phyloP scores from a whole-genome alignment of 1,140 invertebrate genomes.

The Bicyclus anynana region DNA sequence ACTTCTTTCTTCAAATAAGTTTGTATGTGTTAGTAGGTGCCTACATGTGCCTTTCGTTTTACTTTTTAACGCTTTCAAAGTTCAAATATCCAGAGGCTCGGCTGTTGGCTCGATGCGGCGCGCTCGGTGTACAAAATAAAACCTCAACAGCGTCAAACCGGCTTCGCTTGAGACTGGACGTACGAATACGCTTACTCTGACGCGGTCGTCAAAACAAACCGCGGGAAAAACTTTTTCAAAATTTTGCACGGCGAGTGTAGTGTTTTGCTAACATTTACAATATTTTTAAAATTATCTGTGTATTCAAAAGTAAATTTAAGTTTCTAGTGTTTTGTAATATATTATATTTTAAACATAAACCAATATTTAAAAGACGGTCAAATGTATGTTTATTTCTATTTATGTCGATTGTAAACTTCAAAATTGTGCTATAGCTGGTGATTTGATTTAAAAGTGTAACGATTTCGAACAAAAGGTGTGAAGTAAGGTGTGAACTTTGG shows the following conservation, averaged over 20 bases:
- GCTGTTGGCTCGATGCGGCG: conserved; percentile 21
- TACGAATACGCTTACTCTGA: conserved; percentile 14
- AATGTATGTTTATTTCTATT: not conserved
- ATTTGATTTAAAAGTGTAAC: conserved; percentile 25
- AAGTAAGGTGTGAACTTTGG: conserved; percentile 32
- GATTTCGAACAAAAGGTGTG: conserved; percentile 28
- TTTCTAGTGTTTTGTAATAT: too few relatives aligned
- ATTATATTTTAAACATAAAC: too few relatives aligned
- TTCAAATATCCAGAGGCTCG: conserved; percentile 31
- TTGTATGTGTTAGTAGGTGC: too few relatives aligned
- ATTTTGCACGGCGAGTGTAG: not conserved
- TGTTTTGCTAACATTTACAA: not conserved
- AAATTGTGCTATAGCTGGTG: conserved; percentile 1
- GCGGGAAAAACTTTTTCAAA: conserved; percentile 27
- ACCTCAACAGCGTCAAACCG: conserved; percentile 62
- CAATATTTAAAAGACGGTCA: not conserved
- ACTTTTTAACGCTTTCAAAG: conserved; percentile 29
- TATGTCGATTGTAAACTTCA: not conserved
- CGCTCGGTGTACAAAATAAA: conserved; percentile 57
- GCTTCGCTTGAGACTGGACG: conserved; percentile 61
- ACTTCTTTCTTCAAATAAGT: too few relatives aligned
- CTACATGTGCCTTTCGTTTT: conserved; percentile 18
- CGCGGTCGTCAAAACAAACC: conserved; percentile 10
- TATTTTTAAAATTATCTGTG: too few relatives aligned
- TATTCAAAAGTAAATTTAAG: too few relatives aligned